Conservation (phyloP, 1,140 invertebrate species). For the Ostrea denselamellosa region DNA sequence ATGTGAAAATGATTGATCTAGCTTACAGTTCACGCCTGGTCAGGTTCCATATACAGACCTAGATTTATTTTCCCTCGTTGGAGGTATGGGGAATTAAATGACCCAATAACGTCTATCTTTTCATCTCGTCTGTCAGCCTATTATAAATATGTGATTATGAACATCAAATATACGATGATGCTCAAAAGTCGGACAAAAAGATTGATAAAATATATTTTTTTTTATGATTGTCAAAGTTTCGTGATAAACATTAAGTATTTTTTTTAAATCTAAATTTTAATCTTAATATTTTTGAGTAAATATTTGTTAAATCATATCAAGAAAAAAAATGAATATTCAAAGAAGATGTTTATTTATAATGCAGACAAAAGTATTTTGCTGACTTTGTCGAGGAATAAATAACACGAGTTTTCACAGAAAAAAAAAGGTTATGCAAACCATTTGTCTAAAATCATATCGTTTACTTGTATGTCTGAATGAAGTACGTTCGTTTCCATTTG, state of each 20-base stretch:
- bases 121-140: neutral
- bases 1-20: slow-evolving; percentile 17
- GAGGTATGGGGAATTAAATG: slow-evolving; percentile 19
- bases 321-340: neutral
- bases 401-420: slow-evolving; percentile 25
- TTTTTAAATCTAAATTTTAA: too few species aligned
- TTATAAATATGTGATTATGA: neutral
- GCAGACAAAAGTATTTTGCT: neutral
- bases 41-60: slow-evolving; percentile 23
- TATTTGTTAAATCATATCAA: too few species aligned
- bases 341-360: neutral
- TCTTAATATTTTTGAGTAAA: too few species aligned
- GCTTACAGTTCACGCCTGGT: slow-evolving; percentile 17
- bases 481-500: slow-evolving; percentile 22
- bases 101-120: neutral
- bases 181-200: neutral
- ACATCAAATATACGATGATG: neutral
- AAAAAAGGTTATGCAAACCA: neutral
- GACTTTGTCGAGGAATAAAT: neutral
- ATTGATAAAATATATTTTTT: neutral
- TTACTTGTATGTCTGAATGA: neutral
- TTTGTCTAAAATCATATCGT: neutral
- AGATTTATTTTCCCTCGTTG: slow-evolving; percentile 37
- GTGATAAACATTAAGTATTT: neutral
- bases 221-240: neutral